Base-by-base conservation (phyloP, 2,888 invertebrate genomes). In the Tillus elongatus region DNA sequence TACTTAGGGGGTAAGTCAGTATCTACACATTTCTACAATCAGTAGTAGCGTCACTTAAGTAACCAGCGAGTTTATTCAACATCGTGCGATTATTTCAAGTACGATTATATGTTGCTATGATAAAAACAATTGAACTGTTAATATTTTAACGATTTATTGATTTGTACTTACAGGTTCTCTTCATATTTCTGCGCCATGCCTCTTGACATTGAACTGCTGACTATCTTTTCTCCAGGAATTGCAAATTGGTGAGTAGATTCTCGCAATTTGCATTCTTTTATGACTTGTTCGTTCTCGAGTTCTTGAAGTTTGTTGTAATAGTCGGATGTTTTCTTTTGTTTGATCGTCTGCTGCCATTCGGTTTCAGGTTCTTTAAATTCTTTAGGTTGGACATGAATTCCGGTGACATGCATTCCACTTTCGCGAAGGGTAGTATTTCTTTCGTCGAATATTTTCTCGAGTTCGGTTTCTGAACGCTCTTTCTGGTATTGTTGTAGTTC, bases 111-210 rank as follows among this genome's bases (percentile, higher is more conserved):
- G n/a, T n/a, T n/a, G n/a, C n/a, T n/a, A n/a, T n/a, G n/a, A n/a
- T n/a, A n/a, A n/a, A n/a, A n/a, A n/a, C n/a, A n/a, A n/a, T n/a
- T n/a, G n/a, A n/a, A n/a, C n/a, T n/a, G n/a, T n/a, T n/a, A n/a
- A n/a, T n/a, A n/a, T n/a, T n/a, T n/a, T n/a, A n/a, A n/a, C n/a
- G n/a, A n/a, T n/a, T n/a, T n/a, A 19, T 8, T 19, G 6, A 19
- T 8, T 19, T 8, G 39, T 41, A 54, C 87, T 83, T 74, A 90
- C 90, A 90, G 69, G 58, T 68, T 84, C 50, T 82, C 79, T 63
- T 89, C 80, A 58, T 90, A 90, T 63, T 78, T 79, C 52, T 85
- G 82, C 1, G 90, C 90, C 87, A 90, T 88, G 58, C 86, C 87
- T 65, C 79, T 84, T 27, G 89, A 81, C 45, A 85, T 67, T 3